Conservation (phyloP, 2,797 vertebrate genomes). For the Enteromius fasciolatus region DNA sequence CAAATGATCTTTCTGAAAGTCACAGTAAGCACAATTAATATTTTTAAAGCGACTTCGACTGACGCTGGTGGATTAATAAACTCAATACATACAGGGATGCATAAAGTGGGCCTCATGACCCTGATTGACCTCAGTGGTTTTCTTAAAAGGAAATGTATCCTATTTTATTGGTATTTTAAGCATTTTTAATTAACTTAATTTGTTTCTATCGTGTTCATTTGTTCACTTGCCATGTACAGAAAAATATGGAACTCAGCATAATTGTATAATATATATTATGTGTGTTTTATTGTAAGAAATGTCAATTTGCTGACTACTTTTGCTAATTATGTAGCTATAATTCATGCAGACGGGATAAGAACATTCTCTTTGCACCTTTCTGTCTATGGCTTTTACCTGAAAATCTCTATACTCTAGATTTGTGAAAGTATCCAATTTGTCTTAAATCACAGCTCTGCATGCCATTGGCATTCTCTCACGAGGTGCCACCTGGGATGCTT, state of each 20-base stretch:
- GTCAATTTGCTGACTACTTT: not conserved
- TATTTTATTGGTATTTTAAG: conserved; percentile 1
- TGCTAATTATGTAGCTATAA: not conserved
- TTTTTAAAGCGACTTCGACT: not conserved
- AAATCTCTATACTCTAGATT: conserved; percentile 17
- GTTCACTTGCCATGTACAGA: not conserved
- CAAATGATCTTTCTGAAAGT: not conserved
- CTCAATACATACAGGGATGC: too few relatives aligned
- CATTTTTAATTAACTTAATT: not conserved
- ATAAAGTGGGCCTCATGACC: not conserved
- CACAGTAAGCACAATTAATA: not conserved
- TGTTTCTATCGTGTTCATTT: not conserved
- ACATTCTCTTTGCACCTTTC: not conserved
- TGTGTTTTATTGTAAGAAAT: conserved; percentile 9
- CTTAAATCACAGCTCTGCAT: not conserved
- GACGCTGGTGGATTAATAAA: not conserved
- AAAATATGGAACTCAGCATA: not conserved
- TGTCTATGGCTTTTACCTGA: not conserved
- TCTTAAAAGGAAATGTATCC: not conserved
- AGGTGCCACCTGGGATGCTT: not conserved
- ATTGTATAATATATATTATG: not conserved
- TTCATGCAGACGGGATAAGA: not conserved
- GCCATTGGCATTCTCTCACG: not conserved
- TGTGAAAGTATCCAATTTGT: not conserved
- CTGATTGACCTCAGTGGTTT: not conserved